Evolutionary conservation across 2,797 vertebrate species (phyloP).

Genomic region (Danio kyathit): DNA sequence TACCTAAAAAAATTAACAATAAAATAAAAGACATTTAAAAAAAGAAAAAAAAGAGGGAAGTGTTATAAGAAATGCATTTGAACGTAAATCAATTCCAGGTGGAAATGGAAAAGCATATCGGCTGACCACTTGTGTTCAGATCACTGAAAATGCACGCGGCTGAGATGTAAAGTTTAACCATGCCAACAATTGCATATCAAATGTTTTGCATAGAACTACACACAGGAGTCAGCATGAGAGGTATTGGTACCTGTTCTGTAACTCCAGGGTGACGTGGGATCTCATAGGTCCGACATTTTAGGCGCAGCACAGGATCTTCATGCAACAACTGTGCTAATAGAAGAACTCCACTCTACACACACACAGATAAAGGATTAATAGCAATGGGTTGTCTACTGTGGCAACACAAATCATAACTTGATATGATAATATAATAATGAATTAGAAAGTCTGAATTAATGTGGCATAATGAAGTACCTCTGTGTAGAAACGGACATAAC

Average conservation of each 20-base stretch:
- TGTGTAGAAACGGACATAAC: constrained; percentile 96
- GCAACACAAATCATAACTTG: background rate
- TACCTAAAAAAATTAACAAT: too few relatives aligned
- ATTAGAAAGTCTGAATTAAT: background rate
- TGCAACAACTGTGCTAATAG: constrained; percentile 95
- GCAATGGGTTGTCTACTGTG: background rate
- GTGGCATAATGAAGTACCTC: constrained; percentile 81
- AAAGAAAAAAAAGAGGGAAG: too few relatives aligned
- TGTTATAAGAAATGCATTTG: too few relatives aligned
- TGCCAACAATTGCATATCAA: background rate
- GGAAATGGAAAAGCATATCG: too few relatives aligned
- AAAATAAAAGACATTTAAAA: too few relatives aligned
- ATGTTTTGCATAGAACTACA: background rate
- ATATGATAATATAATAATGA: background rate
- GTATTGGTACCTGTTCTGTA: constrained; percentile 89
- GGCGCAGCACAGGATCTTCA: constrained; percentile 90
- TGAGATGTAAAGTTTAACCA: background rate
- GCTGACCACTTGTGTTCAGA: too few relatives aligned
- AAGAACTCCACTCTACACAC: constrained; percentile 88
- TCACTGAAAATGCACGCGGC: background rate
- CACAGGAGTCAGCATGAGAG: constrained; percentile 2
- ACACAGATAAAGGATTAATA: too few relatives aligned
- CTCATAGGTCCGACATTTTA: constrained; percentile 97
- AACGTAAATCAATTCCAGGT: too few relatives aligned
- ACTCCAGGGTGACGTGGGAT: constrained; percentile 95